A percentile compares a stretch with the other conserved stretches of the same genome.
phyloP scores from a whole-genome alignment of 2,113 vertebrate species.

The Haemorhous mexicanus region DNA sequence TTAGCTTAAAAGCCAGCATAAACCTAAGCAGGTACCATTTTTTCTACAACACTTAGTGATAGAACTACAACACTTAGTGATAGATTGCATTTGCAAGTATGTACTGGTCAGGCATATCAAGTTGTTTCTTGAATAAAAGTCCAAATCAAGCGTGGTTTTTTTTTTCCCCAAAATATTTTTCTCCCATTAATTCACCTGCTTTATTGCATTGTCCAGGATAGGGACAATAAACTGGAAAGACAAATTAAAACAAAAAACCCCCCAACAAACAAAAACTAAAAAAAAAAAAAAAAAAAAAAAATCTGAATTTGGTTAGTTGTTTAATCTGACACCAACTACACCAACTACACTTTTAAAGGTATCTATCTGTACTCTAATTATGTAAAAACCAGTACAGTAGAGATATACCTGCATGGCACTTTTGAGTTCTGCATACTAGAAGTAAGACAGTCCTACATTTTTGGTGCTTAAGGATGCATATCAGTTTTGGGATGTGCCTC shows the following conservation, averaged over 20 bases:
- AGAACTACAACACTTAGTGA: neutral
- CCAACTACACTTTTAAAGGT: neutral
- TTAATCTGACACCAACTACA: neutral
- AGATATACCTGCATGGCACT: neutral
- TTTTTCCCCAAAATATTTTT: neutral
- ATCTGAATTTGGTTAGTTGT: neutral
- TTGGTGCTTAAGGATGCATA: accelerated
- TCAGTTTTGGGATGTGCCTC: neutral
- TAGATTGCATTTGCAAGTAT: neutral
- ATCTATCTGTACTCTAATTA: neutral
- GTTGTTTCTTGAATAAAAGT: neutral
- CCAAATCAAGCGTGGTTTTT: neutral
- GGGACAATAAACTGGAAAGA: neutral
- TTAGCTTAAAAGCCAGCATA: neutral
- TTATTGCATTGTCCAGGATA: neutral
- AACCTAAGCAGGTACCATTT: neutral
- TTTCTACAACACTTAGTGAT: neutral
- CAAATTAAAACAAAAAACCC: neutral
- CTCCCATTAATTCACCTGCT: neutral
- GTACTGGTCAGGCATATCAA: neutral
- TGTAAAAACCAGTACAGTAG: neutral
- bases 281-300: neutral
- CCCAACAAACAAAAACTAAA: neutral
- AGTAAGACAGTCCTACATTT: neutral
- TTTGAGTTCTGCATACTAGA: neutral